Conservation (phyloP, 2,797 vertebrate genomes). For the Gallinago solitaria region DNA sequence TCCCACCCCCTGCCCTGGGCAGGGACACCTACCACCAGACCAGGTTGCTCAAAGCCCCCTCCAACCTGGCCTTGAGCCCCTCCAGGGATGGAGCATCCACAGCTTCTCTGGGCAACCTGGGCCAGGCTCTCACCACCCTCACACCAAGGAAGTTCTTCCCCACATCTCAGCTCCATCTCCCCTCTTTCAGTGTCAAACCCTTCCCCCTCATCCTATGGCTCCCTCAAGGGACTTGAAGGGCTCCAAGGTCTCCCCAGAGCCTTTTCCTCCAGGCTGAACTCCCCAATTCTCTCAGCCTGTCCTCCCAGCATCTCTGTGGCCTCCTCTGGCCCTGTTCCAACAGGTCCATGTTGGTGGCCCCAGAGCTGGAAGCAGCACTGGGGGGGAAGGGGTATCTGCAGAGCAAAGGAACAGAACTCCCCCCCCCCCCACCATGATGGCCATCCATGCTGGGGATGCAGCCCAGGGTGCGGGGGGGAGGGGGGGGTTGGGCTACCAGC, state of each 20-base stretch:
- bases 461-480: not conserved
- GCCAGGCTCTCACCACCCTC: not conserved
- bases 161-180: not conserved
- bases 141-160: not conserved
- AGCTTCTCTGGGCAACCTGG: not conserved
- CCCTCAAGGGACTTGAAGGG: not conserved
- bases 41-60: not conserved
- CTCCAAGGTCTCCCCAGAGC: not conserved
- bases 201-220: not conserved
- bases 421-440: not conserved
- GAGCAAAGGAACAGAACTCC: not conserved
- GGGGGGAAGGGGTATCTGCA: too few species aligned
- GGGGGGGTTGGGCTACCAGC: not conserved
- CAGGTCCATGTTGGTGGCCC: not conserved
- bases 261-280: not conserved
- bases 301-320: not conserved
- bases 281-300: not conserved
- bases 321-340: not conserved
- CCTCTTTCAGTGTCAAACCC: not conserved
- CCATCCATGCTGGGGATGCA: not conserved
- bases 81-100: not conserved
- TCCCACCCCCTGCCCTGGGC: not conserved
- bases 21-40: not conserved
- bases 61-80: not conserved
- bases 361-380: not conserved